A percentile compares a stretch with the other conserved stretches of the same genome.
Conservation (phyloP, 2,113 vertebrate species). For the Acrocephalus kingi region DNA sequence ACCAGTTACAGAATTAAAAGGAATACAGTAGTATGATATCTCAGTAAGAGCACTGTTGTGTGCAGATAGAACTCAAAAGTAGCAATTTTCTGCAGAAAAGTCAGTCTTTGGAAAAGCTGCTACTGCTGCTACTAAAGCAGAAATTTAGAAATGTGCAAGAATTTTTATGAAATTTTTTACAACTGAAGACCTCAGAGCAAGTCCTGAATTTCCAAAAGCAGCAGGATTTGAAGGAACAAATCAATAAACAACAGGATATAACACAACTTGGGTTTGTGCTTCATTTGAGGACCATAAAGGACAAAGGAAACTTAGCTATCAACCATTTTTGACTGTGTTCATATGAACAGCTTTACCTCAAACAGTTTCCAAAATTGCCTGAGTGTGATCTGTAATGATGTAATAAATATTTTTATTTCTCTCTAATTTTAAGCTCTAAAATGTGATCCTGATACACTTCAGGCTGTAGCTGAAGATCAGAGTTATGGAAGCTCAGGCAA, state of each 20-base stretch:
- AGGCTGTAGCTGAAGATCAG: background rate
- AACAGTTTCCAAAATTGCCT: background rate
- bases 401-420: background rate
- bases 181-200: background rate
- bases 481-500: background rate
- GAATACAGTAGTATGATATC: background rate
- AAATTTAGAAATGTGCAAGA: background rate
- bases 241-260: background rate
- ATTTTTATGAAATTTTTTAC: background rate
- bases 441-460: background rate
- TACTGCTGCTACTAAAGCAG: background rate
- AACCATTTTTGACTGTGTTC: background rate
- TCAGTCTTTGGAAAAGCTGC: background rate
- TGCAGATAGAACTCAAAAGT: background rate
- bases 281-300: background rate
- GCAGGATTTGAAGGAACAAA: background rate
- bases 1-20: background rate
- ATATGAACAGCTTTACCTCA: background rate
- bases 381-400: accelerated
- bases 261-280: background rate
- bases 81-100: background rate
- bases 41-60: background rate
- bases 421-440: background rate
- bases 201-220: background rate
- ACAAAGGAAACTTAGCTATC: background rate